Conservation (phyloP, 2,888 invertebrate species). For the Parnassius orleans region DNA sequence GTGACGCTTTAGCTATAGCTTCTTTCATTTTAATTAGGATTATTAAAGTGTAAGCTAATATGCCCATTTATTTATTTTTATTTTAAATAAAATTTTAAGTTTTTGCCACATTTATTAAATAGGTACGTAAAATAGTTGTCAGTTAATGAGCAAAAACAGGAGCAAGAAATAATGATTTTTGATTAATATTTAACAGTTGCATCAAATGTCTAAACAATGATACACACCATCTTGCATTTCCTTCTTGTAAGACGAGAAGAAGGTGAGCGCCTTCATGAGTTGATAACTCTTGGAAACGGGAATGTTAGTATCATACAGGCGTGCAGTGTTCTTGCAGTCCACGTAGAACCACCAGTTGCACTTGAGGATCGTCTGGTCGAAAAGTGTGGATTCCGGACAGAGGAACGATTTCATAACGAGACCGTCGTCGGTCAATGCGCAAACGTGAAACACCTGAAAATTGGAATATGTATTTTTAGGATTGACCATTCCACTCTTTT, state of each 20-base stretch:
- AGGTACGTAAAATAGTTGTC: no score
- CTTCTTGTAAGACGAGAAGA: conserved; percentile 92
- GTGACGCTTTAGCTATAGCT: no score
- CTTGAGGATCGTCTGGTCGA: conserved; percentile 94
- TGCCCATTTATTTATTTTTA: no score
- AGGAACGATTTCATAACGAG: conserved; percentile 95
- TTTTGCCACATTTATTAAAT: no score
- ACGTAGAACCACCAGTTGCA: conserved; percentile 98
- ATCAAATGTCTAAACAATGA: neutral
- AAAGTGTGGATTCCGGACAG: conserved; percentile 94
- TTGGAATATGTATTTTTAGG: neutral
- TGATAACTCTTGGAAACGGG: conserved; percentile 95
- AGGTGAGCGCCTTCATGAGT: conserved; percentile 93
- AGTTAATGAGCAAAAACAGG: no score
- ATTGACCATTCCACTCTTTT: no score
- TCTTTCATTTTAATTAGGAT: no score
- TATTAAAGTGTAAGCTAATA: no score
- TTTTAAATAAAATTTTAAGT: no score
- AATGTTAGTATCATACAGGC: conserved; percentile 93
- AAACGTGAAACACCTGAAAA: conserved; percentile 25
- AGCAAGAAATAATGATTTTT: no score
- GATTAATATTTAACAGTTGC: no score
- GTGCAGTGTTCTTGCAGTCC: conserved; percentile 90
- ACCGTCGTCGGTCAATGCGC: conserved; percentile 88
- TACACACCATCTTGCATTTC: conserved; percentile 69